Base-by-base conservation (phyloP, 2,113 vertebrate genomes). In the Mungos mungo region DNA sequence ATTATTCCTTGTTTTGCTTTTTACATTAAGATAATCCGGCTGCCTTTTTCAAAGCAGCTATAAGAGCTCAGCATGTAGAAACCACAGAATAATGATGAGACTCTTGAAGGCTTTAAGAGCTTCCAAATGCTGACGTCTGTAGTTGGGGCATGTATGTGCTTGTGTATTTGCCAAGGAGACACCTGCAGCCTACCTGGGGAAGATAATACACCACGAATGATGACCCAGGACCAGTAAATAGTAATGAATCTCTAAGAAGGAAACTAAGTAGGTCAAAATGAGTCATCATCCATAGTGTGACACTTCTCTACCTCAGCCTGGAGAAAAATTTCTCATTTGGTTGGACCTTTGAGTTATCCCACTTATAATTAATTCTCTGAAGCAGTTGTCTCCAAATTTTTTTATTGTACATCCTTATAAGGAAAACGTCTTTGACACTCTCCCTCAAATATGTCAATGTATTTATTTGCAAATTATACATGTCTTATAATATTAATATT, bases 181-280 rank as follows among this genome's bases (percentile, higher is more conserved):
- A 63, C 50, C 85, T 94, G 74, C 33, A 93, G 33, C n/a, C 76
- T 68, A 69, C 85, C 52, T 63, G 33, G 82, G 65, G 47, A 93
- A 89, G 72, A 31, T 33, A 65, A 69, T 65, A 45, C 31, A 18
- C 74, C 77, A 77, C 50, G 93, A 71, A 81, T 16, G 45, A 96
- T 79, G 74, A 96, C 84, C 63, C n/a, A 45, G 82, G n/a, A 52
- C 41, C 21, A 83, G 23, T 35, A 81, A 74, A 90, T 84, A 88
- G 87, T 45, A 96, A 69, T 23, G 66, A 35, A 90, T 29, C 57
- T 83, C 31, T 35, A 65, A 96, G 94, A 93, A 93, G 50, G 88
- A 93, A 93, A 90, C 29, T 18, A 95, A 82, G 85, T 85, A 77
- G 47, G 84, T 85, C 82, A 96, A 25, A 90, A 10, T 89, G 72